Evolutionary conservation across 1,140 invertebrate species (phyloP), one percentile per base, ranked within the genome.

Genomic region (Heliconius hermathena): DNA sequence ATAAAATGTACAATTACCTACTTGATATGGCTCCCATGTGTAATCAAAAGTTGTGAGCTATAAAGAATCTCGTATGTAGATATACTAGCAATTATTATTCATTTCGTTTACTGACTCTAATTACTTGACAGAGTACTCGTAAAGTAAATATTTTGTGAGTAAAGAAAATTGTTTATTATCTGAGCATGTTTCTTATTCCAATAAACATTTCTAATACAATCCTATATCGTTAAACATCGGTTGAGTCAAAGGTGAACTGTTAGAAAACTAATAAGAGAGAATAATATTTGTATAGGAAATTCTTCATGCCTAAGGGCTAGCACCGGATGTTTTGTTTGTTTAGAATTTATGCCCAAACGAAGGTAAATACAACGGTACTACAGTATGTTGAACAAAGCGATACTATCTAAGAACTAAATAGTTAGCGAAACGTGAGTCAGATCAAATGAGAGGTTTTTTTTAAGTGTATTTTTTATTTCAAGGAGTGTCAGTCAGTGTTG

Each of bases 321-420:
- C 49, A 81, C 79, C 85, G 86, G 86, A 87, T 84, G 85, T 84
- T 84, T 82, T 84, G 77, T 86, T 86, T 87, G 81, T 82, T 81
- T 77, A 80, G 83, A 81, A 77, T 81, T 86, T 82, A 83, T 80
- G 79, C 83, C 82, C 74, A 84, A 85, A 85, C 78, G 84, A 80
- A 85, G 74, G 71, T 81, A 81, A 85, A 87, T 83, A 89, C 87
- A 92, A 92, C 89, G 88, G 89, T 84, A 77, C 54, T 29, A 66
- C 60, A 29, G 60, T 70, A 78, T 79, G 71, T 76, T 79, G 78
- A 86, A 91, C 89, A 89, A 90, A 87, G 84, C 80, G 70, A 81
- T 87, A 84, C 89, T 89, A 90, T 89, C 88, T 89, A 74, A 54
- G 76, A 89, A 89, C 86, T 88, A 86, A 87, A 88, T 90, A 46